phyloP scores from a whole-genome alignment of 2,797 vertebrate genomes.

The Prunella strophiata region DNA sequence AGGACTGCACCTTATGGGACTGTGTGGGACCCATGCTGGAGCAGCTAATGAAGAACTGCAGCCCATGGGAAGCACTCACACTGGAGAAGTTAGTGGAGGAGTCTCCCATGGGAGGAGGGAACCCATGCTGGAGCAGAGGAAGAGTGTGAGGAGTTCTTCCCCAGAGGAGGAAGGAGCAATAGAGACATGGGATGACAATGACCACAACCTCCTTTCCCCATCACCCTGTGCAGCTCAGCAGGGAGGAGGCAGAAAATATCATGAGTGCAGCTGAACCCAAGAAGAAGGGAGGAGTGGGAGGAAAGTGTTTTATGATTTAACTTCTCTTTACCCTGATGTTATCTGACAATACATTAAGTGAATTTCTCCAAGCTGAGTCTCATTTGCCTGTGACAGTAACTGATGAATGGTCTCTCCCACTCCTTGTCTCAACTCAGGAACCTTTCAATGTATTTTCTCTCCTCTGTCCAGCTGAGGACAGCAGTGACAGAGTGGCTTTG shows the following conservation, averaged over 20 bases:
- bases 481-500: not conserved
- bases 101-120: not conserved
- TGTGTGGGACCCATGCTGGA: accelerated
- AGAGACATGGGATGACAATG: not conserved
- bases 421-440: not conserved
- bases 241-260: not conserved
- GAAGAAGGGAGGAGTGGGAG: not conserved
- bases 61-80: not conserved
- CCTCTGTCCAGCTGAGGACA: not conserved
- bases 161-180: not conserved
- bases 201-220: not conserved
- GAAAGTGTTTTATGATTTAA: not conserved
- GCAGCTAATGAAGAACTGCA: not conserved
- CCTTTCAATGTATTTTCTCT: not conserved
- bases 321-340: not conserved
- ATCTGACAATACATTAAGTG: not conserved
- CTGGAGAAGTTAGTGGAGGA: not conserved
- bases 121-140: not conserved
- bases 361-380: accelerated
- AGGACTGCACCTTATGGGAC: not conserved
- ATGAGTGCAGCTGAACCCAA: not conserved
- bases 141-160: not conserved
- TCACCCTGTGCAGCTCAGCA: not conserved
- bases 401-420: not conserved
- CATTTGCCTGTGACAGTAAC: not conserved